Evolutionary conservation across 1,140 invertebrate species (phyloP).

Genomic region (Caenorhabditis briggsae): DNA sequence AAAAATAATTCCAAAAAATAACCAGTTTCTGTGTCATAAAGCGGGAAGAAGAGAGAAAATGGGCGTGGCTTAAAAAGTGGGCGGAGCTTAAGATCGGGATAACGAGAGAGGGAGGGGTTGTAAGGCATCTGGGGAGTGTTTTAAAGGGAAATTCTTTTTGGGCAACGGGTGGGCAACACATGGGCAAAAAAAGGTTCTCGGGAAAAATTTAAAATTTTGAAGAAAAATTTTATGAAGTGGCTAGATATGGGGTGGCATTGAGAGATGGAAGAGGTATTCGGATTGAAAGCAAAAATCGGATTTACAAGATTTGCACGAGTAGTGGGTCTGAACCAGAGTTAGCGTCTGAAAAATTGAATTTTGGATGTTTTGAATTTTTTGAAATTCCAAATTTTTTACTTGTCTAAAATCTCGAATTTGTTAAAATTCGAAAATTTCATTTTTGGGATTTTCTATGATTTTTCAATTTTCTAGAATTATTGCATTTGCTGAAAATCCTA

Average conservation of each 20-base stretch:
- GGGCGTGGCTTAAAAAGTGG: not conserved
- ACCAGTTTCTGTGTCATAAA: conserved; percentile 45
- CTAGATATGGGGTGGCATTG: conserved; percentile 32
- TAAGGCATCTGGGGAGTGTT: not conserved
- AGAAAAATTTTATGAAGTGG: not conserved
- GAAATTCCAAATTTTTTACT: not conserved
- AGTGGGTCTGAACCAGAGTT: conserved; percentile 74
- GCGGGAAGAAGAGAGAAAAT: not conserved
- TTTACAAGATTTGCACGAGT: conserved; percentile 72
- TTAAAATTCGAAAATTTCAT: no score
- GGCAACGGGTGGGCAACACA: not conserved
- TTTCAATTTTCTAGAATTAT: no score
- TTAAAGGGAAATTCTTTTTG: not conserved
- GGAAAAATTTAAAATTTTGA: not conserved
- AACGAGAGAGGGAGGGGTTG: not conserved
- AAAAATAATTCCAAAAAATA: not conserved
- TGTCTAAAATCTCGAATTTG: no score
- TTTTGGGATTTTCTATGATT: no score
- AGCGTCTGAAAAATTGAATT: conserved; percentile 64
- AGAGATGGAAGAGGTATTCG: conserved; percentile 48
- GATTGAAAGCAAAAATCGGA: conserved; percentile 73
- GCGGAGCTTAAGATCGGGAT: conserved; percentile 14
- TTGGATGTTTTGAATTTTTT: no score
- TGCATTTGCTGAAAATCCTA: no score
- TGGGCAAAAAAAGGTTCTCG: not conserved